Evolutionary conservation across 2,113 vertebrate genomes (phyloP).

Genomic region (Nothobranchius furzeri): DNA sequence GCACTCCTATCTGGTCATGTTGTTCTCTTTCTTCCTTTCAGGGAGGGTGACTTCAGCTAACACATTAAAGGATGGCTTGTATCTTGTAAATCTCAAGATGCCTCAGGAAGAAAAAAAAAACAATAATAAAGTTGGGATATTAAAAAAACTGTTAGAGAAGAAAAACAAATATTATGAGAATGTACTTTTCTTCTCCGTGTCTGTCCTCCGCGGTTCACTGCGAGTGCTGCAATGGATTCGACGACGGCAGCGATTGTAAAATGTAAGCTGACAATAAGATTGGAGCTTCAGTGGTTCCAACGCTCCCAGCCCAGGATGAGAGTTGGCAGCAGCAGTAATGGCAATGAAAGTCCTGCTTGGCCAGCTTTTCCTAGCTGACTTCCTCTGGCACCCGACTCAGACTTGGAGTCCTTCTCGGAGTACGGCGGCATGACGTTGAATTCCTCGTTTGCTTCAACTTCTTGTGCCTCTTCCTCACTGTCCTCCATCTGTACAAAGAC

Average conservation of each 20-base stretch:
- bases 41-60: slow-evolving; percentile 25
- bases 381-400: slow-evolving; percentile 59
- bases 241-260: slow-evolving; percentile 37
- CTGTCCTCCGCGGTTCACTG: slow-evolving; percentile 33
- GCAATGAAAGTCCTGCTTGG: slow-evolving; percentile 38
- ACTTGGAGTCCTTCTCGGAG: slow-evolving; percentile 71
- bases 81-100: slow-evolving; percentile 43
- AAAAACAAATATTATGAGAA: slow-evolving; percentile 14
- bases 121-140: slow-evolving; percentile 14
- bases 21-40: slow-evolving; percentile 35
- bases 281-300: slow-evolving; percentile 49
- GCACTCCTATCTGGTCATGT: slow-evolving; percentile 37
- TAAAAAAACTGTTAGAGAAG: slow-evolving; percentile 5
- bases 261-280: slow-evolving; percentile 21
- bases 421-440: slow-evolving; percentile 74
- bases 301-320: slow-evolving; percentile 58
- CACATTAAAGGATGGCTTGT: slow-evolving; percentile 24
- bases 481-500: slow-evolving; percentile 67
- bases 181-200: slow-evolving; percentile 39
- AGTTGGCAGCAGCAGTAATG: slow-evolving; percentile 58
- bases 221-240: slow-evolving; percentile 42
- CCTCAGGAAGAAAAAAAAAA: slow-evolving; percentile 21
- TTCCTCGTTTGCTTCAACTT: slow-evolving; percentile 53
- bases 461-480: slow-evolving; percentile 60
- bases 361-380: slow-evolving; percentile 54